Base-by-base conservation (phyloP, 2,888 invertebrate species). In the Eupithecia subumbrata region DNA sequence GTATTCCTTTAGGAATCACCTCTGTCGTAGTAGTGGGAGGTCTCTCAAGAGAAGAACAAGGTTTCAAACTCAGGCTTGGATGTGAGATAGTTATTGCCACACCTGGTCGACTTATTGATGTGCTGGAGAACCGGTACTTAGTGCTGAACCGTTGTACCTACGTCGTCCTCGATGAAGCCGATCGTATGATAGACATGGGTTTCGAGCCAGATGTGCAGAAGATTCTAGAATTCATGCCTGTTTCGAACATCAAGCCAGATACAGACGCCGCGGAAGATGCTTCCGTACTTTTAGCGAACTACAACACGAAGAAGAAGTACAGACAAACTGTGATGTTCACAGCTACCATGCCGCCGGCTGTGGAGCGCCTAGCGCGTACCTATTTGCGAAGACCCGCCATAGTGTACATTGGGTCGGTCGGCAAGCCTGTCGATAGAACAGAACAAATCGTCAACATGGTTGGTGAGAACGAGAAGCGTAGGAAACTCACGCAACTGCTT, bases 261-360 rank as follows among this genome's bases (percentile, higher is more conserved):
- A 97, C 97, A 0, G 99, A 99, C 84, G 99, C 99, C 83, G 99
- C 99, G 0, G 99, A 99, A 94, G 99, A 99, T 91, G 98, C 98
- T 74, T 96, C 96, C 67, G 97, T 97, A 83, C 95, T 99, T 74
- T 96, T 99, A 92, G 98, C 97, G 48, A 99, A 99, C 92, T 99
- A 99, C 88, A 97, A 97, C 87, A 97, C 98, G 0, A 99, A 99
- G 91, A 98, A 99, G 90, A 99, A 99, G 91, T 99, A 98, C 91
- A 96, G 99, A 89, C 99, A 99, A 97, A 99, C 99, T 85, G 99
- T 99, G 89, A 99, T 99, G 99, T 99, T 99, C 92, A 99, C 99
- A 70, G 99, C 99, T 5, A 99, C 99, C 80, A 99, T 99, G 99
- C 99, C 99, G 12, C 97, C 99, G 0, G 98, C 99, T 4, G 99